These are phyloP conservation scores for Hippoglossus stenolepis DNA, from an alignment of 2,113 vertebrate species.

Conservation along the genomic window DNA sequence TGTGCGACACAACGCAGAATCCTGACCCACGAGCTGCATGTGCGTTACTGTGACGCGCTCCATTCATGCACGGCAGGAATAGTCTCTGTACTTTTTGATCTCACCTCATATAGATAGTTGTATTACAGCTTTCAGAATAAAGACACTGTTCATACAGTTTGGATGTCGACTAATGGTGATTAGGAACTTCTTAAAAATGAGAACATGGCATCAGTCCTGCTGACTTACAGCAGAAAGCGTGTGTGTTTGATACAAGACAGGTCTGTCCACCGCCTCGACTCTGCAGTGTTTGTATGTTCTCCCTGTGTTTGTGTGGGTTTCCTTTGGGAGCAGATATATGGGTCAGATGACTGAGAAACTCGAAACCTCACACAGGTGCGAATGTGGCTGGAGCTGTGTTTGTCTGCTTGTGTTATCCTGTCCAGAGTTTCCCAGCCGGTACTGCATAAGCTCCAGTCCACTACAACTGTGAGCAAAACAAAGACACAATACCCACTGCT, in stretches of 20 bases:
- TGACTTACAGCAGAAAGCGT: not conserved
- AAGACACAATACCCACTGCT: not conserved
- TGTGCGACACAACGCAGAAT: no score
- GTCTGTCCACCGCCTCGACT: not conserved
- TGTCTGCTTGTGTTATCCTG: slow-evolving; percentile 3
- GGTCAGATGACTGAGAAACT: slow-evolving; percentile 14
- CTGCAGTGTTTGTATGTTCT: not conserved
- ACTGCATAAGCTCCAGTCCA: not conserved
- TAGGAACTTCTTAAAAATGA: not conserved
- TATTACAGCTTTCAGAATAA: not conserved
- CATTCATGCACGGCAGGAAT: not conserved
- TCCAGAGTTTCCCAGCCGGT: not conserved
- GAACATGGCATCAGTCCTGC: not conserved
- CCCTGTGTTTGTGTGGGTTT: not conserved
- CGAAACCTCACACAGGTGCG: slow-evolving; percentile 9
- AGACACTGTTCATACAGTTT: not conserved
- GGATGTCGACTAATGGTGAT: not conserved
- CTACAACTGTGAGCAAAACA: not conserved
- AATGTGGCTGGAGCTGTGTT: not conserved
- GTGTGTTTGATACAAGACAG: not conserved
- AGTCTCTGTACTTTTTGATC: not conserved
- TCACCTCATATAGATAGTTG: not conserved
- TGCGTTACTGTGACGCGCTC: not conserved
- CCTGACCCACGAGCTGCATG: no score
- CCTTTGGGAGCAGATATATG: slow-evolving; percentile 14